These are phyloP conservation scores for Hydrozoanthus tunicans DNA, from an alignment of 64 coral and sea anemone species.

Conservation along the genomic window DNA sequence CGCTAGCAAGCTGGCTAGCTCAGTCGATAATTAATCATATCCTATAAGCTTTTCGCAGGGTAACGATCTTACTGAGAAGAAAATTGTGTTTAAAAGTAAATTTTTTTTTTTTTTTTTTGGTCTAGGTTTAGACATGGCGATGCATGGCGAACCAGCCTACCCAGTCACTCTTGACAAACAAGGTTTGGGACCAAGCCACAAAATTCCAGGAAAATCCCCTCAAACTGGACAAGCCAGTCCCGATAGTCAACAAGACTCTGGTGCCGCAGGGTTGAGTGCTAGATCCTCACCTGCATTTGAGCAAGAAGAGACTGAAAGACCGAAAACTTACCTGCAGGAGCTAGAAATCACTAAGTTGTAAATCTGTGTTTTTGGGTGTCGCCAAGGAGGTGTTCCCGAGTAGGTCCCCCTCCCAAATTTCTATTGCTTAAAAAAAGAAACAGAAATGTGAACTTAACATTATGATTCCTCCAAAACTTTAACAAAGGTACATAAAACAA, in stretches of 20 bases:
- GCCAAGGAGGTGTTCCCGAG: too few relatives aligned
- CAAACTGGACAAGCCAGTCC: not conserved
- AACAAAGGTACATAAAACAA: too few relatives aligned
- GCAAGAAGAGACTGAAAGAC: not conserved
- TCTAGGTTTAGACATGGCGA: conserved; percentile 51
- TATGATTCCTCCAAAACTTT: too few relatives aligned
- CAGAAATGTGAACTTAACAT: too few relatives aligned
- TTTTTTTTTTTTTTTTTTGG: not conserved
- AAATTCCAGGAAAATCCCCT: too few relatives aligned
- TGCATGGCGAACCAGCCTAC: conserved; percentile 60
- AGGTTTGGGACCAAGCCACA: not conserved
- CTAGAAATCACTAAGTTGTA: not conserved
- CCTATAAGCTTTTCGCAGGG: too few relatives aligned
- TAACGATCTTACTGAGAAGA: too few relatives aligned
- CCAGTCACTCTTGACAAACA: conserved; percentile 17
- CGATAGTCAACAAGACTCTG: conserved; percentile 36
- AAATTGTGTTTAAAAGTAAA: not conserved
- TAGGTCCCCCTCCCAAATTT: too few relatives aligned
- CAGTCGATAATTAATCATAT: too few relatives aligned
- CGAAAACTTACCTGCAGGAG: not conserved
- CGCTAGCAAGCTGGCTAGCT: too few relatives aligned
- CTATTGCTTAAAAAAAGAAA: too few relatives aligned
- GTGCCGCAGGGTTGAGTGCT: conserved; percentile 12
- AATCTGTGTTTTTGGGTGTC: not conserved
- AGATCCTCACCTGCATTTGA: conserved; percentile 14